Base-by-base conservation (phyloP, 2,888 invertebrate genomes). In the Microctonus brassicae region DNA sequence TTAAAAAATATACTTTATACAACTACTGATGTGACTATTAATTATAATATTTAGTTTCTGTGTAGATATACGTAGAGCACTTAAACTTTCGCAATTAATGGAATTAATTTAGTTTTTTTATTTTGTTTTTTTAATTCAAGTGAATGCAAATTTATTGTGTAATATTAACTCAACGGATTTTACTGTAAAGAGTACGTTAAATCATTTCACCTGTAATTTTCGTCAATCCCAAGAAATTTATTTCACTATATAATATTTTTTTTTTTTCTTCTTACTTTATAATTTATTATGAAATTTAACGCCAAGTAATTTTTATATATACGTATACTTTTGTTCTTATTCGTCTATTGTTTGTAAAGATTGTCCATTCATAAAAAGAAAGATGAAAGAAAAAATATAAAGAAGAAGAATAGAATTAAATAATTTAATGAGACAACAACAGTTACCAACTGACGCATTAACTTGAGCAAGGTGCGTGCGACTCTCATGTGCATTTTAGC, bases 61-160 rank as follows among this genome's bases (percentile, higher is more conserved):
- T 20, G 17, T 17, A 20, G 3, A 5, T 29, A 7, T 29, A 29
- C 7, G 7, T 29, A 5, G 7, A 17, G 9, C 47, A 1, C 47
- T n/a, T n/a, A 17, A 17, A 47, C 47, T 47, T 47, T 47, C 47
- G 47, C 47, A 47, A 47, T 47, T 17, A 47, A 47, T 47, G 47
- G 17, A 47, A 47, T 47, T 47, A 47, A 47, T 47, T 17, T 47
- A 47, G 47, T 4, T 47, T 47, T 47, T 47, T 47, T 17, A 20
- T 17, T n/a, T 17, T 9, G 17, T 20, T 47, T 47, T 47, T n/a
- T 13, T n/a, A 7, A n/a, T 47, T 17, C 47, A n/a, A 47, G 26
- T 52, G 76, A 75, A 80, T 80, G 81, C 77, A 81, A 81, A 81
- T 81, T 81, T 75, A 79, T 82, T 81, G 78, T 77, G 81, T 81